A percentile compares a stretch with the other conserved stretches of the same genome.
These are phyloP conservation scores for Osmerus eperlanus DNA, from an alignment of 2,113 vertebrate genomes.

Conservation along the genomic window DNA sequence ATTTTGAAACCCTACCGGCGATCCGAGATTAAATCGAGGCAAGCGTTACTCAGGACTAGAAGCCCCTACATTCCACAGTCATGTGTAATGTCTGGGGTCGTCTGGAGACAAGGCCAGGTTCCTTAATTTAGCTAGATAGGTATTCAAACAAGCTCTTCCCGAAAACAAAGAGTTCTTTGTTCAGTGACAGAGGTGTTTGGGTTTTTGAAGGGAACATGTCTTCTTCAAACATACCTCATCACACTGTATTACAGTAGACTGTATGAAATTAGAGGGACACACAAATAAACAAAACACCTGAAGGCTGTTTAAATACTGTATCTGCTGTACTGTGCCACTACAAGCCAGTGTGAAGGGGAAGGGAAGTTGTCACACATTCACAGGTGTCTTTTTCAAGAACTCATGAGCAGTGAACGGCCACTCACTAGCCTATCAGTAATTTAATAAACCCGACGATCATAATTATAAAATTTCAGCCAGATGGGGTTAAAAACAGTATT, in stretches of 20 bases:
- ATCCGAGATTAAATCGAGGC: not conserved
- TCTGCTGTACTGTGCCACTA: conserved; percentile 16
- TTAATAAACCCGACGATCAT: not conserved
- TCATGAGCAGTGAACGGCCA: not conserved
- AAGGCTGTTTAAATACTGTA: not conserved
- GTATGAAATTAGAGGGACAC: too few relatives aligned
- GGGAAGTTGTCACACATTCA: conserved; percentile 27
- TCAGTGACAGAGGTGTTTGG: conserved; percentile 6
- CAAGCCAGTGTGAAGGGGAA: conserved; percentile 13
- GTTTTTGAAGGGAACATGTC: not conserved
- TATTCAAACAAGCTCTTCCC: conserved; percentile 24
- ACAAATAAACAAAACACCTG: conserved; percentile 1
- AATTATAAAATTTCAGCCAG: not conserved
- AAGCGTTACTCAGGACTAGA: not conserved
- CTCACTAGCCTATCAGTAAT: not conserved
- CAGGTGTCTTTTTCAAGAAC: conserved; percentile 14
- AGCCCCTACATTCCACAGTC: not conserved
- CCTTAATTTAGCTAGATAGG: conserved; percentile 1
- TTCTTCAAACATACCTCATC: too few relatives aligned
- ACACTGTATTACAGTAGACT: too few relatives aligned
- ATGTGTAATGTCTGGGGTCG: conserved; percentile 9
- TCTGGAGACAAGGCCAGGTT: not conserved
- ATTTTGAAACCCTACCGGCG: not conserved
- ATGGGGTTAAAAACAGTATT: too few relatives aligned
- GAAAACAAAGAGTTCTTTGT: not conserved